Percentiles rank a stretch among this genome's conserved stretches.
phyloP scores from a whole-genome alignment of 2,113 vertebrate species.

The Lasiurus borealis region DNA sequence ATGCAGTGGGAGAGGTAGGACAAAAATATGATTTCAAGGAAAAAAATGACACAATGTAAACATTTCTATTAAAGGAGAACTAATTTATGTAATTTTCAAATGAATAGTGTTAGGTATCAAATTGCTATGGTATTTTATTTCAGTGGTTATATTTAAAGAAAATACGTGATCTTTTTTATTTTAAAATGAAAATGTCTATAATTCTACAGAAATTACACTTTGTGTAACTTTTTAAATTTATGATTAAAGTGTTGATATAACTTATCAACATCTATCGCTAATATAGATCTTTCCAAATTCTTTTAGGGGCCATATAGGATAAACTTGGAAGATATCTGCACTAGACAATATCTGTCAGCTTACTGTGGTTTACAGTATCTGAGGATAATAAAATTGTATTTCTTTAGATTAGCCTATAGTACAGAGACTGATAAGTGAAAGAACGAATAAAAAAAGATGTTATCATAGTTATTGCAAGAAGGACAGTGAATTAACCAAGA shows the following conservation, averaged over 20 bases:
- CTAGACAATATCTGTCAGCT: not conserved
- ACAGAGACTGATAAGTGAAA: not conserved
- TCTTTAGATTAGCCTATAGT: constrained; percentile 9
- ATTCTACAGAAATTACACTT: not conserved
- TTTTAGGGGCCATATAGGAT: not conserved
- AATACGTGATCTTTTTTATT: constrained; percentile 8
- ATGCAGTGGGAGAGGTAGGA: not conserved
- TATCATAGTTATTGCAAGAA: not conserved
- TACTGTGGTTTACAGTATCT: not conserved
- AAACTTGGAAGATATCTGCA: not conserved
- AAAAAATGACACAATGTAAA: constrained; percentile 10
- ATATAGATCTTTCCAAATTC: not conserved
- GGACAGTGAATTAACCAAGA: not conserved
- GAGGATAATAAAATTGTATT: not conserved
- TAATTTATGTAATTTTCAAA: constrained; percentile 5
- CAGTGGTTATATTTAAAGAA: constrained; percentile 19
- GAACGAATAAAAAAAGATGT: constrained; percentile 13
- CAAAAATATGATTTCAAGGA: constrained; percentile 35
- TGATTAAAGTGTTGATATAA: not conserved
- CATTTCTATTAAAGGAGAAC: not conserved
- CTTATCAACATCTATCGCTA: constrained; percentile 44
- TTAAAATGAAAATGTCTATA: constrained; percentile 11
- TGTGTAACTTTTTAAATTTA: not conserved
- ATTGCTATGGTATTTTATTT: not conserved
- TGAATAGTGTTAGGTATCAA: not conserved